Percentiles rank a stretch among this genome's conserved stretches.
Conservation (phyloP, 53 echinoderm and acorn worm genomes). For the Actinopyga echinites region DNA sequence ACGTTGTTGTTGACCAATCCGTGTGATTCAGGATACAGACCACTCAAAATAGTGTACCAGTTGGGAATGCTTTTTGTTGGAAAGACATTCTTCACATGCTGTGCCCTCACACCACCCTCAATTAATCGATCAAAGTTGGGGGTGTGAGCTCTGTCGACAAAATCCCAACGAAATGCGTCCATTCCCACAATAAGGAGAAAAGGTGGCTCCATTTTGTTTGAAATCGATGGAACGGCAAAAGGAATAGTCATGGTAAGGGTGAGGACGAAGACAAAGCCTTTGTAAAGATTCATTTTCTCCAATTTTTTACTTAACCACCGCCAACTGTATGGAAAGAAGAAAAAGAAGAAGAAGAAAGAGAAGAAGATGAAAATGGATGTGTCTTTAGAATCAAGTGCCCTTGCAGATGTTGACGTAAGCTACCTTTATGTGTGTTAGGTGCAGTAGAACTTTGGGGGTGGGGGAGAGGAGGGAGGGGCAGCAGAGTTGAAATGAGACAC, state of each 20-base stretch:
- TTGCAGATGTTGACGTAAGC: conserved; percentile 49
- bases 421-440: too few relatives aligned
- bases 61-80: conserved; percentile 71
- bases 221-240: too few relatives aligned
- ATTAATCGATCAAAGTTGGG: conserved; percentile 66
- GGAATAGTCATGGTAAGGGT: too few relatives aligned
- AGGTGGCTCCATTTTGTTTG: not conserved
- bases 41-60: conserved; percentile 65
- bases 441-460: too few relatives aligned
- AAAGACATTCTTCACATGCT: conserved; percentile 48
- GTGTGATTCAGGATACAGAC: conserved; percentile 69
- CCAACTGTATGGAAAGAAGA: conserved; percentile 70
- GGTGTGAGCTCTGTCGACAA: conserved; percentile 55
- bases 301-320: too few relatives aligned
- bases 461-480: not conserved
- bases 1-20: conserved; percentile 57
- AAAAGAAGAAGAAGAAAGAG: conserved; percentile 71
- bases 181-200: conserved; percentile 17
- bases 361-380: conserved; percentile 39
- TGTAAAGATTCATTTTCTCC: too few relatives aligned
- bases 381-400: conserved; percentile 17
- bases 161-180: conserved; percentile 72
- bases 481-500: conserved; percentile 13
- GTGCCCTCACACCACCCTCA: conserved; percentile 51
- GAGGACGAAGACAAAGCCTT: too few relatives aligned